Evolutionary conservation across 23 tunicate genomes (phyloP).

Genomic region (Styela clava): DNA sequence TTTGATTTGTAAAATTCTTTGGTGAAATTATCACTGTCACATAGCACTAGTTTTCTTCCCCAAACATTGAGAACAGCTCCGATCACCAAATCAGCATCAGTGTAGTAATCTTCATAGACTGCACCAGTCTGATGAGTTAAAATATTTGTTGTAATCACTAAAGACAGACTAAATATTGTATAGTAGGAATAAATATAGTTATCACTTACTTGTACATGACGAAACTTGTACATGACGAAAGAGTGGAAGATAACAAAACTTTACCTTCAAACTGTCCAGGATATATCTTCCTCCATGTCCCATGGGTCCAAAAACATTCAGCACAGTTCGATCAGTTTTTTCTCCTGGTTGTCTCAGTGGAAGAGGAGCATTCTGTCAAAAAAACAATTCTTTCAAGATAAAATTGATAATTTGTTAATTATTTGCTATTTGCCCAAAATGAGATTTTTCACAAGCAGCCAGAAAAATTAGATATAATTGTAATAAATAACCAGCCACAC

Average conservation of each 20-base stretch:
- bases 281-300: conserved; percentile 93
- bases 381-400: too few species aligned
- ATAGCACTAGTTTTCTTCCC: conserved; percentile 82
- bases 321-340: conserved; percentile 86
- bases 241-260: too few species aligned
- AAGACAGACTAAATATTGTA: too few species aligned
- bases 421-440: too few species aligned
- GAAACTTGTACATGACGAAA: too few species aligned
- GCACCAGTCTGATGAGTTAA: conserved; percentile 80
- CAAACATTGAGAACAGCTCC: conserved; percentile 87
- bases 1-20: conserved; percentile 91
- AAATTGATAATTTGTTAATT: too few species aligned
- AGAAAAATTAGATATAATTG: background rate
- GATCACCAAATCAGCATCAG: conserved; percentile 86
- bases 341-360: conserved; percentile 89
- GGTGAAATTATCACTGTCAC: conserved; percentile 91
- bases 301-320: conserved; percentile 96
- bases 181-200: too few species aligned
- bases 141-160: background rate
- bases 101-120: conserved; percentile 90
- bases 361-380: conserved; percentile 81
- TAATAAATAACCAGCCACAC: background rate
- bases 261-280: conserved; percentile 87
- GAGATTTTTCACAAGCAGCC: background rate
- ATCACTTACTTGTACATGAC: too few species aligned